Percentiles rank a stretch among this genome's conserved stretches.
These are phyloP conservation scores for Pseudococcus viburni DNA, from an alignment of 2,888 invertebrate genomes.

Conservation along the genomic window DNA sequence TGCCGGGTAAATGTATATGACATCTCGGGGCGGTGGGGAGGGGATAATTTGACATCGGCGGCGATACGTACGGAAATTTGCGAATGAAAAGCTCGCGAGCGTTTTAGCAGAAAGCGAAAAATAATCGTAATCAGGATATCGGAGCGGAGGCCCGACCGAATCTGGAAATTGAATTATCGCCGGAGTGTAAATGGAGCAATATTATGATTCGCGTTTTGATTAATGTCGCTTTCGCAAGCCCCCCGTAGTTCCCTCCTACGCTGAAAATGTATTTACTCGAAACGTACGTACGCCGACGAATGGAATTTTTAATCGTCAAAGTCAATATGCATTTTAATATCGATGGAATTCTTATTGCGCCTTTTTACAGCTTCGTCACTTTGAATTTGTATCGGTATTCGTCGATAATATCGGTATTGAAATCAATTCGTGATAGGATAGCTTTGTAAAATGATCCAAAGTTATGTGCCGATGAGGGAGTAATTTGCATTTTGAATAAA, in stretches of 20 bases:
- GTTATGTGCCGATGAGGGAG: no score
- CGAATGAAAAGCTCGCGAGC: background rate
- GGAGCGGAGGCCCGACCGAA: background rate
- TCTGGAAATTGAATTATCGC: background rate
- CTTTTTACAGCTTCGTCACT: no score
- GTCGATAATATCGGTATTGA: no score
- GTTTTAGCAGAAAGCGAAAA: background rate
- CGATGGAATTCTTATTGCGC: background rate
- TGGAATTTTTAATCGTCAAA: conserved; percentile 15
- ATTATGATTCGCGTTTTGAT: background rate
- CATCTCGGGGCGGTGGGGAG: background rate
- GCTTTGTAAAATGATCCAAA: no score
- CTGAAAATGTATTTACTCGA: background rate
- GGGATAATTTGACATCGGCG: background rate
- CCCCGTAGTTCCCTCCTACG: no score
- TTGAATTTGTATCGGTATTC: no score
- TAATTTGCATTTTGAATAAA: no score
- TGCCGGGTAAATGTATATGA: background rate
- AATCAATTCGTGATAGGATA: no score
- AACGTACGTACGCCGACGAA: no score
- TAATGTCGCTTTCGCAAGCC: background rate
- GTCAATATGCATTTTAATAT: background rate
- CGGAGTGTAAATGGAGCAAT: background rate
- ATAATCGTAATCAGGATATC: background rate
- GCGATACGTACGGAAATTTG: background rate